Evolutionary conservation across 2,113 vertebrate genomes (phyloP), one percentile per base, ranked within the genome.

Genomic region (Azemiops feae): DNA sequence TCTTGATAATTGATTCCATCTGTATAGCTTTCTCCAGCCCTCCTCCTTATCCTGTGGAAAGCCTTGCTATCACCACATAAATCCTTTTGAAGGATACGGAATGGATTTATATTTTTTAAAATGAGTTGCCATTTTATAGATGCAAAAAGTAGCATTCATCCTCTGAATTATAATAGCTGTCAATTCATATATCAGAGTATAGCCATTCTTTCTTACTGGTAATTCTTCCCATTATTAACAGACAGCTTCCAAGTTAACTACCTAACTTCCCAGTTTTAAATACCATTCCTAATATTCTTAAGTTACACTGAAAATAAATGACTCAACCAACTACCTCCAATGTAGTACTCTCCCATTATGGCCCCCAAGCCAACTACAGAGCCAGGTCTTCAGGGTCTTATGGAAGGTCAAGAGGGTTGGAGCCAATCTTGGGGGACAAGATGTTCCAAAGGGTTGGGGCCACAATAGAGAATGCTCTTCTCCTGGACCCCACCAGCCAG

Each of bases 1-100:
- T 25, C 85, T 85, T 85, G 81, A 12, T 39, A 92, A 86, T 58
- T 47, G 30, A 94, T 93, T 92, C 43, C 74, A 53, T 18, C 53
- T 47, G 9, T 34, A 57, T 92, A 34, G 74, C 39, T 94, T 52
- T 81, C n/a, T 64, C 57, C 69, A 52, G 16, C 34, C 45, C 88
- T 91, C 39, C 53, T 34, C 0, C 9, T 10, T 90, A 23, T 6
- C 2, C 34, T 87, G 8, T 52, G 6, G 43, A 11, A n/a, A 52
- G 86, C 0, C 4, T 8, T 22, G 86, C 89, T 90, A 47, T 90
- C 3, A 0, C 55, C 89, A 91, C 39, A 16, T 39, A 88, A 60
- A 18, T n/a, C 8, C 12, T 54, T 92, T 57, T 50, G 8, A 52
- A 14, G 1, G 12, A 43, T 52, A 86, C 27, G 58, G 23, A 74